These are phyloP conservation scores for Heliopora coerulea DNA, from an alignment of 92 coral and sea anemone genomes.

Conservation along the genomic window DNA sequence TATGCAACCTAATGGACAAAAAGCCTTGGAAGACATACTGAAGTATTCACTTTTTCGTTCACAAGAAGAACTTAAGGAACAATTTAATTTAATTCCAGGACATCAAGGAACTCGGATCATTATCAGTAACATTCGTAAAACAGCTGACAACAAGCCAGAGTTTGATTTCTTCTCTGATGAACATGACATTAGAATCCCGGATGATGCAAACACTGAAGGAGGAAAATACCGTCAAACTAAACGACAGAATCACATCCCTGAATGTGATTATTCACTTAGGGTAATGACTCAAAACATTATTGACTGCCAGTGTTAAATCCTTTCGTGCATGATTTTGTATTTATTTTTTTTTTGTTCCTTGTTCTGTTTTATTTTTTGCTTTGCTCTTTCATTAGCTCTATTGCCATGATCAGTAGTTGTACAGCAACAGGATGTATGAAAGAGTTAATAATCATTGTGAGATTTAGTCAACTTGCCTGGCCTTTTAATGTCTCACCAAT, in stretches of 20 bases:
- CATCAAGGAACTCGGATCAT: constrained; percentile 81
- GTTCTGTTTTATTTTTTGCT: no score
- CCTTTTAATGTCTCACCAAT: no score
- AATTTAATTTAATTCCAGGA: constrained; percentile 65
- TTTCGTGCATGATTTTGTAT: background rate
- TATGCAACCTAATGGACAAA: constrained; percentile 67
- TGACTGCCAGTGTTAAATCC: background rate
- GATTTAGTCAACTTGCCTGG: no score
- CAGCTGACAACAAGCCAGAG: constrained; percentile 81
- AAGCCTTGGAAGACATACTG: constrained; percentile 72
- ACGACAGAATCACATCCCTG: constrained; percentile 91
- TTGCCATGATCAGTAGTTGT: no score
- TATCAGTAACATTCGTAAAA: constrained; percentile 70
- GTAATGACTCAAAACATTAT: no score
- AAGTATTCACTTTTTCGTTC: constrained; percentile 64
- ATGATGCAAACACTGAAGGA: constrained; percentile 72
- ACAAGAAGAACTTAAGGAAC: constrained; percentile 60
- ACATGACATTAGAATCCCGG: constrained; percentile 77
- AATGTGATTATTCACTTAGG: constrained; percentile 88
- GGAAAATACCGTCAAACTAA: constrained; percentile 68
- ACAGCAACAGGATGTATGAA: no score
- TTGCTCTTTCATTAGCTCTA: no score
- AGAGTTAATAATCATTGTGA: no score
- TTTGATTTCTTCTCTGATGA: constrained; percentile 66
- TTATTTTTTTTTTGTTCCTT: no score